Base-by-base conservation (phyloP, 2,113 vertebrate genomes). In the Anarhynchus alexandrinus region DNA sequence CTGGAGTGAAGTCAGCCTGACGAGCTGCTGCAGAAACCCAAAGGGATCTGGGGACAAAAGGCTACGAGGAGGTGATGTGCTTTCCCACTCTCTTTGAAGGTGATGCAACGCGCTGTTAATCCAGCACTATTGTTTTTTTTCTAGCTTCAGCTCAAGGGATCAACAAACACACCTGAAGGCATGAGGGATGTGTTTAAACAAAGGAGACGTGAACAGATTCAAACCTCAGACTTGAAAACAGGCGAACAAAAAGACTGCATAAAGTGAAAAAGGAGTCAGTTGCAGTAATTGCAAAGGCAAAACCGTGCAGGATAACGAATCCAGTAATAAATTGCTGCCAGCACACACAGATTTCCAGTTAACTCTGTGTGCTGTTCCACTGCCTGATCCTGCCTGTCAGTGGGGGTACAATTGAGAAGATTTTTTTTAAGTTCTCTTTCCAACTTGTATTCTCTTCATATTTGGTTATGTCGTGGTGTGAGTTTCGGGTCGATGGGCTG, bases 131-230 rank as follows among this genome's bases (percentile, higher is more conserved):
- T 54, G 66, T 70, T 80, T 65, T 90, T 34, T 27, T 8, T 9
- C 30, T 73, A 92, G 15, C 71, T 94, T 73, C 82, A 84, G 86
- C 83, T 94, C 43, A 94, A 86, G 82, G 88, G 67, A 96, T 93
- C 64, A 78, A 54, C 85, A 96, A 86, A 84, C 86, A 88, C 76
- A 95, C 82, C 94, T 88, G 94, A 88, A 94, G 86, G 88, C 67
- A 88, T 15, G 49, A 94, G 43, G 77, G 72, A 93, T 93, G 59
- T 86, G 80, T 94, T 95, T 64, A 88, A 93, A 96, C 95, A 96
- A 71, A 78, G 90, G 45, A 70, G 12, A 71, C 52, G n/a, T 71
- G 59, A 95, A 67, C 20, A 19, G 55, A 78, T 86, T 92, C 90
- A 93, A 86, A 78, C 64, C 59, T 96, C 92, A 88, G 61, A 45